These are phyloP conservation scores for Lacerta agilis DNA, from an alignment of 2,797 vertebrate species.

Conservation along the genomic window DNA sequence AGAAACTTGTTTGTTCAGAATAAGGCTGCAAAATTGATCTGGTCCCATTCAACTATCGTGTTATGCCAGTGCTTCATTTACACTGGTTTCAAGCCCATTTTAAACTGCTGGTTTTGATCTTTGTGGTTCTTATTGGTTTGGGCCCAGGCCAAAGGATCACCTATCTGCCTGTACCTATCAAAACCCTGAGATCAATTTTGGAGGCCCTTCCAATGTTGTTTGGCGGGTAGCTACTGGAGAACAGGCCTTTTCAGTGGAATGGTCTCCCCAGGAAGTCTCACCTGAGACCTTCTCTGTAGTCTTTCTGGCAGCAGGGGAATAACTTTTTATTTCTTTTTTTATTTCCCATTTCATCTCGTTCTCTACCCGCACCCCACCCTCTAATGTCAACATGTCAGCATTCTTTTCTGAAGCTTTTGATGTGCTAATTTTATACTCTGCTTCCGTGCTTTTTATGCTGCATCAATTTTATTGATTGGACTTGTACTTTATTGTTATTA, in stretches of 20 bases:
- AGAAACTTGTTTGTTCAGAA: not conserved
- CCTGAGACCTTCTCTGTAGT: not conserved
- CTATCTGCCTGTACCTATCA: not conserved
- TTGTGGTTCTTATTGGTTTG: not conserved
- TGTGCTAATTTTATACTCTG: too few relatives aligned
- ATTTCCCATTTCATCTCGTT: too few relatives aligned
- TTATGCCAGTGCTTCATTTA: not conserved
- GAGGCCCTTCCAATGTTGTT: not conserved
- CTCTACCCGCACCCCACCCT: too few relatives aligned
- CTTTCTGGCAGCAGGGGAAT: too few relatives aligned
- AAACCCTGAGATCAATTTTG: not conserved
- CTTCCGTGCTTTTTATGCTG: too few relatives aligned
- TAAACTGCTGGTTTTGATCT: not conserved
- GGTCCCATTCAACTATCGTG: not conserved
- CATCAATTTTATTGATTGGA: too few relatives aligned
- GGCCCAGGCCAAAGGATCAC: too few relatives aligned
- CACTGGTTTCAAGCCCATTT: not conserved
- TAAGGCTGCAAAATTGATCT: not conserved
- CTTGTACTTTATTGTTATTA: too few relatives aligned
- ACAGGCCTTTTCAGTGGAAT: not conserved
- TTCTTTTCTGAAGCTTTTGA: too few relatives aligned
- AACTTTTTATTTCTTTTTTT: too few relatives aligned
- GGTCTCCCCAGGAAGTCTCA: not conserved
- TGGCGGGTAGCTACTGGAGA: not conserved
- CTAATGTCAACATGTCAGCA: too few relatives aligned